These are phyloP conservation scores for Herminia tarsipennalis DNA, from an alignment of 2,888 invertebrate species.

Conservation along the genomic window DNA sequence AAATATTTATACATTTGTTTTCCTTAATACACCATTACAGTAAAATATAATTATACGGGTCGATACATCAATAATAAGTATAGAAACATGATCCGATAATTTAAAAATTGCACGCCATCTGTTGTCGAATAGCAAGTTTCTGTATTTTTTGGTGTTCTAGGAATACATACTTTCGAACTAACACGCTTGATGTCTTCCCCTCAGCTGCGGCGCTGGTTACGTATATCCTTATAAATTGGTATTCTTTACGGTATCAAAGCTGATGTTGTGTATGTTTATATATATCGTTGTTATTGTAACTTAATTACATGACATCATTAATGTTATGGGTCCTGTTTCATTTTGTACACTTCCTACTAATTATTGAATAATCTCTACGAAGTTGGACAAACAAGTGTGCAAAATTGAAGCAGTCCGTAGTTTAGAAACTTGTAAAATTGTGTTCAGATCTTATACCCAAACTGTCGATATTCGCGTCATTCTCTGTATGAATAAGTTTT, in stretches of 20 bases:
- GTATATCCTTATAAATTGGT: conserved; percentile 10
- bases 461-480: conserved; percentile 35
- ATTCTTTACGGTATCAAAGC: conserved; percentile 13
- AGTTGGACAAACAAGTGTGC: conserved; percentile 7
- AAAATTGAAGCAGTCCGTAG: conserved; percentile 21
- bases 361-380: neutral
- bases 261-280: conserved; percentile 25
- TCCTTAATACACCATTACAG: too few relatives aligned
- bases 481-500: conserved; percentile 10
- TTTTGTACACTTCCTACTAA: conserved; percentile 18
- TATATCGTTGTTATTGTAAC: conserved; percentile 24
- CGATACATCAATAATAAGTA: too few relatives aligned
- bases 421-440: conserved; percentile 21
- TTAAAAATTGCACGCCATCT: neutral
- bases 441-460: conserved; percentile 24
- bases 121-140: neutral
- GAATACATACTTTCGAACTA: conserved; percentile 4
- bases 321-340: conserved; percentile 19
- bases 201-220: conserved; percentile 17
- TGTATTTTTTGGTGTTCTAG: too few relatives aligned
- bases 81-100: too few relatives aligned
- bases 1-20: too few relatives aligned
- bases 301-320: conserved; percentile 29
- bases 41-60: too few relatives aligned
- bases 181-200: neutral